Conservation (phyloP, 2,888 invertebrate genomes). For the Syrphus vitripennis region DNA sequence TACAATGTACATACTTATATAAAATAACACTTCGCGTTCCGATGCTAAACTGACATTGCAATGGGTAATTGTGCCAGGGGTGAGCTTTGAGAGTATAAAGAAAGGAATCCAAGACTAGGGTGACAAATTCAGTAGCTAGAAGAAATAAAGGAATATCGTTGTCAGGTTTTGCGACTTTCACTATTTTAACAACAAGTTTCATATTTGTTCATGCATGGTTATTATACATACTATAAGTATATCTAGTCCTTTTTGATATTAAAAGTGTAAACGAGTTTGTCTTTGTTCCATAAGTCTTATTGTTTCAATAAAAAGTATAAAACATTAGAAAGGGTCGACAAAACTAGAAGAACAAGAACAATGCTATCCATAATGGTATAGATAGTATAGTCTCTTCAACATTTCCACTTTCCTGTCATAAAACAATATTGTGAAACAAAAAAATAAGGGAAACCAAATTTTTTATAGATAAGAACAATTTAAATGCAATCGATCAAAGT, state of each 20-base stretch:
- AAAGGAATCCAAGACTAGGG: slow-evolving; percentile 28
- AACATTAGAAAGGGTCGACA: slow-evolving; percentile 41
- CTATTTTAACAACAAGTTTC: slow-evolving; percentile 67
- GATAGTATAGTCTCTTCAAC: slow-evolving; percentile 42
- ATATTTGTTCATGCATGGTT: slow-evolving; percentile 6
- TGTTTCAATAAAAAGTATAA: slow-evolving; percentile 48
- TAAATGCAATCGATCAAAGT: slow-evolving; percentile 71
- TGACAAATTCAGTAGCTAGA: slow-evolving; percentile 8
- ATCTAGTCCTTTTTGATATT: background rate
- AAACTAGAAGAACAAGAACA: slow-evolving; percentile 61
- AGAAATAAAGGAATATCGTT: background rate
- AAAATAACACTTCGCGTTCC: slow-evolving; percentile 10
- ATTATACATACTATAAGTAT: too few relatives aligned
- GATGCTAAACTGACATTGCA: slow-evolving; percentile 58
- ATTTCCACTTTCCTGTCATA: slow-evolving; percentile 27
- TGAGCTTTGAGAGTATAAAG: slow-evolving; percentile 40
- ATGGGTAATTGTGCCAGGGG: slow-evolving; percentile 63
- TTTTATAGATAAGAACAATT: slow-evolving; percentile 60
- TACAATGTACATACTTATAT: background rate
- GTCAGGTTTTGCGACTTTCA: slow-evolving; percentile 69
- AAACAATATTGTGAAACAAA: background rate
- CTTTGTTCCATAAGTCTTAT: slow-evolving; percentile 9
- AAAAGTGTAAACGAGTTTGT: slow-evolving; percentile 42
- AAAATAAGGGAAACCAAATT: background rate
- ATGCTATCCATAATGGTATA: slow-evolving; percentile 36